Evolutionary conservation across 2,797 vertebrate genomes (phyloP).

Genomic region (Dendrocincla fuliginosa): DNA sequence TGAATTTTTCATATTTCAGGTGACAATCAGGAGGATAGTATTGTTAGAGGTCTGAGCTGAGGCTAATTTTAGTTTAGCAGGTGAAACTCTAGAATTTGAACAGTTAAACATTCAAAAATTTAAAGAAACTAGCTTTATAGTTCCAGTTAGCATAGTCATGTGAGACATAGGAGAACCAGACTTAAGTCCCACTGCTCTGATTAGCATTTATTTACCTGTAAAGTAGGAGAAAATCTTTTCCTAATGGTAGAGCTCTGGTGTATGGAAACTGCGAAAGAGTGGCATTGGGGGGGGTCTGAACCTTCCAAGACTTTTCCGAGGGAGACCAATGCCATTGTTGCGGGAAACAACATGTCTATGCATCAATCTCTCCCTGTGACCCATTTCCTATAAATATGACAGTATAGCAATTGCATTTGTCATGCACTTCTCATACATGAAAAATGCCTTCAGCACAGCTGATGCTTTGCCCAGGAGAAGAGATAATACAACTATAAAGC

Average conservation of each 20-base stretch:
- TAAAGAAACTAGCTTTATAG: not conserved
- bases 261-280: not conserved
- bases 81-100: not conserved
- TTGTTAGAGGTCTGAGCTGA: not conserved
- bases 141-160: not conserved
- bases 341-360: not conserved
- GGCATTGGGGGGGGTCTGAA: not conserved
- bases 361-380: not conserved
- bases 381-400: not conserved
- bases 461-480: not conserved
- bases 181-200: not conserved
- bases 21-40: not conserved
- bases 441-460: not conserved
- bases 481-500: not conserved
- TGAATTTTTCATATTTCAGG: not conserved
- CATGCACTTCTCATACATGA: not conserved
- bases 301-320: not conserved
- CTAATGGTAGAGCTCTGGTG: not conserved
- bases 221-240: not conserved
- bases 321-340: not conserved
- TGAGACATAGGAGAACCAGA: not conserved
- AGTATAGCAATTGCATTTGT: not conserved
- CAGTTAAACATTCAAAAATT: not conserved
- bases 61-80: not conserved
- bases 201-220: not conserved